Percentiles rank a stretch among this genome's conserved stretches.
These are phyloP conservation scores for Chrysocyon brachyurus DNA, from an alignment of 2,797 vertebrate genomes.

Conservation along the genomic window DNA sequence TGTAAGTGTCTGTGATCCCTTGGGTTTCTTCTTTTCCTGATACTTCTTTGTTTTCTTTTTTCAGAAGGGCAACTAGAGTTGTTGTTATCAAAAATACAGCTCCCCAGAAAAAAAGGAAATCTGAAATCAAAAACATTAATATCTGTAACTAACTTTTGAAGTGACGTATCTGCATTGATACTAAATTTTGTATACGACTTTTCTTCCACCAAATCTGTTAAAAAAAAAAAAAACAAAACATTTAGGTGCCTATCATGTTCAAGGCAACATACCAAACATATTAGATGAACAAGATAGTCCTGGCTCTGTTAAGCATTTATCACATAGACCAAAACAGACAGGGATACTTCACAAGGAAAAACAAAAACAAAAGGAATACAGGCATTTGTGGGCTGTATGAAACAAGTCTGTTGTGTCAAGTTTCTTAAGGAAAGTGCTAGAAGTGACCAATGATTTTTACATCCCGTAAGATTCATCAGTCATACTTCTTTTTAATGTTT, in stretches of 20 bases:
- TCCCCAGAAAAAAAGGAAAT: slow-evolving; percentile 99
- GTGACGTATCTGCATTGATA: slow-evolving; percentile 16
- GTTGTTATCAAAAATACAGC: slow-evolving; percentile 96
- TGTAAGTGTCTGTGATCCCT: slow-evolving; percentile 96
- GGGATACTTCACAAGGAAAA: neutral
- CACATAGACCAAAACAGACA: neutral
- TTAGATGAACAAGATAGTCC: neutral
- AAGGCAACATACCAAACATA: neutral
- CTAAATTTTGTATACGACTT: slow-evolving; percentile 45
- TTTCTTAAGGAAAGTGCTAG: slow-evolving; percentile 20
- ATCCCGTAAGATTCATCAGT: neutral
- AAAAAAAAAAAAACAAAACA: neutral
- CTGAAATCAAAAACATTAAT: slow-evolving; percentile 87
- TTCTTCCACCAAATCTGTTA: neutral
- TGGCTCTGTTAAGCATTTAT: neutral
- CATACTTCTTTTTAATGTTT: neutral
- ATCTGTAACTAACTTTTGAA: slow-evolving; percentile 72
- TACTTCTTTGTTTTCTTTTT: slow-evolving; percentile 92
- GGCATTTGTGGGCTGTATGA: neutral
- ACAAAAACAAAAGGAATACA: neutral
- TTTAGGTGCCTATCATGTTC: neutral
- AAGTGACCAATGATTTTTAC: neutral
- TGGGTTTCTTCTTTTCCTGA: slow-evolving; percentile 93
- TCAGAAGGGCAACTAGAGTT: slow-evolving; percentile 96
- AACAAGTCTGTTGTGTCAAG: neutral